Percentiles rank a stretch among this genome's conserved stretches.
Conservation (phyloP, 2,797 vertebrate genomes). For the Chiropotes sagulatus region DNA sequence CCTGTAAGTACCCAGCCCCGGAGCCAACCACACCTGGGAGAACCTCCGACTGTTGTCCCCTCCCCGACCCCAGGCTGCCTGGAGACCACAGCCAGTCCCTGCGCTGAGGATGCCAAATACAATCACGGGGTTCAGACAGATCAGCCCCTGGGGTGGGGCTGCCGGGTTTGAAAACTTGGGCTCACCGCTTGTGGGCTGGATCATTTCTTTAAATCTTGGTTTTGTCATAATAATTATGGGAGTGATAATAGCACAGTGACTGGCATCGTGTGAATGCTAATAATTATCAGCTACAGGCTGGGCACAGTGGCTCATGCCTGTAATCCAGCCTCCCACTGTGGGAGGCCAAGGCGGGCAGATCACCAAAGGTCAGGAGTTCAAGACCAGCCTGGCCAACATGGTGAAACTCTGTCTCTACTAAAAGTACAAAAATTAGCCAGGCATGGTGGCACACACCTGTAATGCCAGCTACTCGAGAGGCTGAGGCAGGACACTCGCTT, state of each 20-base stretch:
- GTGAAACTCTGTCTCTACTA: no score
- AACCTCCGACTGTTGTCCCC: neutral
- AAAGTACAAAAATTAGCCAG: no score
- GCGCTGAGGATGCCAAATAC: neutral
- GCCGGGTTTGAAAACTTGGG: neutral
- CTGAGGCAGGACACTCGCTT: no score
- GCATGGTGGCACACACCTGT: no score
- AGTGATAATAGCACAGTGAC: neutral
- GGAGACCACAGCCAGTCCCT: neutral
- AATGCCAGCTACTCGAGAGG: no score
- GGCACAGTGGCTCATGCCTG: no score
- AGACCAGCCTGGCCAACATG: no score
- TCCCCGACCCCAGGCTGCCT: neutral
- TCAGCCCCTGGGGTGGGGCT: neutral
- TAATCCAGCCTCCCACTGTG: no score
- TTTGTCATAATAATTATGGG: neutral
- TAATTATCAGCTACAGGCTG: no score
- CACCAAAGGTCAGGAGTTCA: no score
- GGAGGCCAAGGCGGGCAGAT: no score
- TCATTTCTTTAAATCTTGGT: neutral
- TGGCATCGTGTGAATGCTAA: neutral
- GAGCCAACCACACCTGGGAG: neutral
- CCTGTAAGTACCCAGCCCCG: conserved; percentile 90
- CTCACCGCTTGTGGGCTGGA: neutral
- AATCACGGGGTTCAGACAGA: neutral